Base-by-base conservation (phyloP, 53 echinoderm and acorn worm species). In the Paelopatides confundens region DNA sequence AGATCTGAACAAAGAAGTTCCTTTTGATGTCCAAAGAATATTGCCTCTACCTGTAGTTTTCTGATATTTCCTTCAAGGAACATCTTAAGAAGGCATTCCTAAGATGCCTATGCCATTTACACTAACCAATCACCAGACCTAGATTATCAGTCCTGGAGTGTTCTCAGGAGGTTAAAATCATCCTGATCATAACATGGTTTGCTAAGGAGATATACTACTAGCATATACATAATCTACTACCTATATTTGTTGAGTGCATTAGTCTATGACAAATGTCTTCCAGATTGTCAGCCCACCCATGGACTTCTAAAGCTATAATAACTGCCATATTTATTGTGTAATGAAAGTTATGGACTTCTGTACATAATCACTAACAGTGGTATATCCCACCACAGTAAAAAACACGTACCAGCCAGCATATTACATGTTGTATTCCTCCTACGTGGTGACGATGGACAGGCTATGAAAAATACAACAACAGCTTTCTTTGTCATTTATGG, bases 1-100 rank as follows among this genome's bases (percentile, higher is more conserved):
- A n/a, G 10, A 48, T 58, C 18, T 58, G 58, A 58, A 58, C 58
- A n/a, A 18, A 23, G 24, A 23, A 58, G 18, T 18, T 17, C 43
- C 43, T 43, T 12, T 12, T 43, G 43, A 43, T 43, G 43, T 12
- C 43, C 43, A 43, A 43, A 43, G 43, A 43, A 43, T 43, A 43
- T 43, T 7, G 43, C 9, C 4, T 10, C 9, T 0, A 43, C 43
- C 43, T 12, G 43, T 43, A 10, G 9, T 34, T 17, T 67, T 67
- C 67, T 63, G 63, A 63, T 18, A 10, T 67, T 67, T 6, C 5
- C 18, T 6, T 58, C 2, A 21, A 58, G 58, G 58, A 58, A 39
- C 46, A 40, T 74, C 74, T 46, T 28, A 39, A 74, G n/a, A n/a
- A n/a, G 74, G 74, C 74, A 74, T 74, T 74, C 74, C 46, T 39